Percentiles rank a stretch among this genome's conserved stretches.
phyloP scores from a whole-genome alignment of 2,888 invertebrate genomes.

The Drosophila antonietae region DNA sequence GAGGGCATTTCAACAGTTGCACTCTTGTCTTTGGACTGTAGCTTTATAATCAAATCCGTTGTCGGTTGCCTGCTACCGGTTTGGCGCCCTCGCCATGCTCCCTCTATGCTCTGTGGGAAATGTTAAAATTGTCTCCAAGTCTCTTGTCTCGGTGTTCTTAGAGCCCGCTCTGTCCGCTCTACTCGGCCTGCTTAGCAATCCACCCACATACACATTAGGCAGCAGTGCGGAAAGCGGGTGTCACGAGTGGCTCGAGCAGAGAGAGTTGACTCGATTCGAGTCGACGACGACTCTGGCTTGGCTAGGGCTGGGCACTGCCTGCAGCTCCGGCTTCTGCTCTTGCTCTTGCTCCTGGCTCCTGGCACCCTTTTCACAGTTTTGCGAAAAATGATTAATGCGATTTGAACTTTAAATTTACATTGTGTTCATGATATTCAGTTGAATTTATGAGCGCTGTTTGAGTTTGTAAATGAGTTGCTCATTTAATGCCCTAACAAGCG shows the following conservation, averaged over 20 bases:
- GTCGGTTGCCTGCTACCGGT: slow-evolving; percentile 16
- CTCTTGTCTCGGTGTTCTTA: slow-evolving; percentile 21
- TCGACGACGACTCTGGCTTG: neutral
- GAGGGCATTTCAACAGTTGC: slow-evolving; percentile 55
- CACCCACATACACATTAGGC: slow-evolving; percentile 26
- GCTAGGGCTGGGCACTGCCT: neutral
- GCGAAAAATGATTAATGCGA: slow-evolving; percentile 76
- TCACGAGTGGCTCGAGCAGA: slow-evolving; percentile 2
- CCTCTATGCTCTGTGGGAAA: slow-evolving; percentile 45
- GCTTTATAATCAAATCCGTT: slow-evolving; percentile 63
- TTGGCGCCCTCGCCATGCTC: slow-evolving; percentile 11
- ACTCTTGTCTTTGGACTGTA: slow-evolving; percentile 57
- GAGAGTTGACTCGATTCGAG: slow-evolving; percentile 7
- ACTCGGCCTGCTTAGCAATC: slow-evolving; percentile 30
- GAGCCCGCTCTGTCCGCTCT: slow-evolving; percentile 9
- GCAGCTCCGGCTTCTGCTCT: neutral
- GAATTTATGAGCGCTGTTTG: slow-evolving; percentile 79
- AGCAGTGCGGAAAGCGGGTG: slow-evolving; percentile 7
- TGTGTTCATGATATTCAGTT: slow-evolving; percentile 78
- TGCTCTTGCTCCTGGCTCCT: neutral
- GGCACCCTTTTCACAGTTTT: slow-evolving; percentile 57
- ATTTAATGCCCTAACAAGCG: slow-evolving; percentile 73
- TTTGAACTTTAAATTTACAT: slow-evolving; percentile 78
- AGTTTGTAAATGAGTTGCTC: slow-evolving; percentile 80
- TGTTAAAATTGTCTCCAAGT: slow-evolving; percentile 68